Percentiles rank a stretch among this genome's conserved stretches.
Evolutionary conservation across 2,888 invertebrate species (phyloP).

Genomic region (Drosophila anomelani): DNA sequence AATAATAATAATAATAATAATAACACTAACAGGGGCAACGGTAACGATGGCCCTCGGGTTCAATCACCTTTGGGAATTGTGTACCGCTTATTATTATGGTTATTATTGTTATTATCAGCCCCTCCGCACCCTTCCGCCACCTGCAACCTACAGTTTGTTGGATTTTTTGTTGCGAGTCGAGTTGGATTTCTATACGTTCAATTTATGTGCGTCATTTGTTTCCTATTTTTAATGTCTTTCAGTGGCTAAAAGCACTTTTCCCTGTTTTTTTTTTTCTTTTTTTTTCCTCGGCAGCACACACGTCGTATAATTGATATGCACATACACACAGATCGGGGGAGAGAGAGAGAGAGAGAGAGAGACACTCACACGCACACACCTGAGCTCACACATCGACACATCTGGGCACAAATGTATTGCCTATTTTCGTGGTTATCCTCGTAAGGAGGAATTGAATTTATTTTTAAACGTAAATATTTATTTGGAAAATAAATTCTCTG

Average conservation of each 20-base stretch:
- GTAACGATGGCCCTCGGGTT: slow-evolving; percentile 49
- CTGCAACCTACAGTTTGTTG: background rate
- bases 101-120: slow-evolving; percentile 60
- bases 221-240: slow-evolving; percentile 47
- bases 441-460: too few species aligned
- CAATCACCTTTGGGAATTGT: slow-evolving; percentile 71
- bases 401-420: slow-evolving; percentile 22
- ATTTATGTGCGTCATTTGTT: slow-evolving; percentile 44
- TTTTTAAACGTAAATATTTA: too few species aligned
- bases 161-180: slow-evolving; percentile 4
- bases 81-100: slow-evolving; percentile 60
- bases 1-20: slow-evolving; percentile 21
- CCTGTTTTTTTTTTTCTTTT: background rate
- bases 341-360: background rate
- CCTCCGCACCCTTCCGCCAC: background rate
- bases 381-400: background rate
- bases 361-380: slow-evolving; percentile 7
- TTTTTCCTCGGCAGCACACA: slow-evolving; percentile 24
- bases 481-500: too few species aligned
- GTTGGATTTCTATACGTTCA: slow-evolving; percentile 35
- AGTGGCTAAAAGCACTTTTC: slow-evolving; percentile 21
- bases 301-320: slow-evolving; percentile 44
- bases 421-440: slow-evolving; percentile 20
- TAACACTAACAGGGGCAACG: slow-evolving; percentile 22
- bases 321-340: background rate